phyloP scores from a whole-genome alignment of 2,797 vertebrate species.

The Diceros bicornis region DNA sequence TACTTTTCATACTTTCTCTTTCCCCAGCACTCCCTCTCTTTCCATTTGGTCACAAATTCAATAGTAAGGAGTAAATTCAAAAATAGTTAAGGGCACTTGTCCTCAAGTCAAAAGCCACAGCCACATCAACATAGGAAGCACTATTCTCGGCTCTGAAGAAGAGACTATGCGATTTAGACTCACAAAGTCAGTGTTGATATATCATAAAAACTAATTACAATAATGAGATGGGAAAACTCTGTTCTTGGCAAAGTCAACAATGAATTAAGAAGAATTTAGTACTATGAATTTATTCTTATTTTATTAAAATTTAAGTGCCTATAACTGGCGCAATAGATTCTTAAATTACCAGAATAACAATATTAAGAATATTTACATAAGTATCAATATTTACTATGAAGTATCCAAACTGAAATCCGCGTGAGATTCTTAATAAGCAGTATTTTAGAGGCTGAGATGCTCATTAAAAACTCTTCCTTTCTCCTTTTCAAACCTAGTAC shows the following conservation, averaged over 20 bases:
- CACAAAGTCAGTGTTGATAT: not conserved
- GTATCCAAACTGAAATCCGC: conserved; percentile 4
- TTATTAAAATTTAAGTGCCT: conserved; percentile 69
- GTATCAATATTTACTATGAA: conserved; percentile 28
- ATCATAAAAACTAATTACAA: not conserved
- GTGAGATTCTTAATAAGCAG: not conserved
- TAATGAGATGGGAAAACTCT: conserved; percentile 33
- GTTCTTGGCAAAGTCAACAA: conserved; percentile 40
- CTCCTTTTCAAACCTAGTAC: conserved; percentile 33
- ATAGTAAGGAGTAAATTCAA: conserved; percentile 14
- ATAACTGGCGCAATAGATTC: not conserved
- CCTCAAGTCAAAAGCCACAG: conserved; percentile 15
- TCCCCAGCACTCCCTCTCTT: not conserved
- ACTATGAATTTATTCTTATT: conserved; percentile 10
- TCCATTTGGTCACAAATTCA: conserved; percentile 25
- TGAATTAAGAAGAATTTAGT: conserved; percentile 47
- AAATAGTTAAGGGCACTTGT: not conserved
- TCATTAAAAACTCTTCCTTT: conserved; percentile 22
- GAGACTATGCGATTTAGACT: conserved; percentile 3
- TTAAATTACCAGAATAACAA: conserved; percentile 64
- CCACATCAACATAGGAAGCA: not conserved
- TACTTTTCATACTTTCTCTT: conserved; percentile 25
- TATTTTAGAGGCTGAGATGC: not conserved
- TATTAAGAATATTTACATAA: conserved; percentile 67
- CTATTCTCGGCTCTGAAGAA: conserved; percentile 18